These are phyloP conservation scores for Planococcus citri DNA, from an alignment of 1,140 invertebrate genomes.

Conservation along the genomic window DNA sequence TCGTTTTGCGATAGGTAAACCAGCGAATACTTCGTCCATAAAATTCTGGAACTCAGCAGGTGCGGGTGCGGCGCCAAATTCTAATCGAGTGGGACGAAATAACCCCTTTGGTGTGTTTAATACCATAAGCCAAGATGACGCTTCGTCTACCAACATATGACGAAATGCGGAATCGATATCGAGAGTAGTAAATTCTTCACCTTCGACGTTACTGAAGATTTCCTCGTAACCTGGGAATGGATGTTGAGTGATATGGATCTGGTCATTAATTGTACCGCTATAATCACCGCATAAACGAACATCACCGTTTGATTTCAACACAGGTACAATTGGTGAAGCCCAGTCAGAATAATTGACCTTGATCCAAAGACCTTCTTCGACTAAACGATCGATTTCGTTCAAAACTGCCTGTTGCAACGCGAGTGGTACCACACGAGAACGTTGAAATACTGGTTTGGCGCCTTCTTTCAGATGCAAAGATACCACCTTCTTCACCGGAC, in stretches of 20 bases:
- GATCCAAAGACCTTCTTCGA: conserved; percentile 32
- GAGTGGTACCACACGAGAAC: conserved; percentile 32
- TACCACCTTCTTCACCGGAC: not conserved
- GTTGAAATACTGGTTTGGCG: conserved; percentile 31
- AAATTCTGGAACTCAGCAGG: conserved; percentile 27
- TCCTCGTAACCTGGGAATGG: conserved; percentile 32
- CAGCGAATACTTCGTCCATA: conserved; percentile 35
- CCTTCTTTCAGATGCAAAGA: not conserved
- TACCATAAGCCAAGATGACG: conserved; percentile 28
- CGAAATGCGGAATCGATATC: conserved; percentile 32
- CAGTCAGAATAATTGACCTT: conserved; percentile 35
- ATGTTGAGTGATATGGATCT: conserved; percentile 30
- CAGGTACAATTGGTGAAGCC: conserved; percentile 39
- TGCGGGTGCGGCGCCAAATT: not conserved
- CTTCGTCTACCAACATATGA: conserved; percentile 31
- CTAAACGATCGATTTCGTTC: conserved; percentile 32
- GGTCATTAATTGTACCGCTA: conserved; percentile 35
- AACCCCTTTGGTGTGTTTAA: conserved; percentile 25
- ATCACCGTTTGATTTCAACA: conserved; percentile 36
- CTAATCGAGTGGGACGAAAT: not conserved
- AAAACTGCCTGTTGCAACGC: conserved; percentile 32
- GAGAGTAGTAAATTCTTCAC: conserved; percentile 31
- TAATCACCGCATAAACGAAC: conserved; percentile 39
- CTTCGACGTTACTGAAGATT: conserved; percentile 31
- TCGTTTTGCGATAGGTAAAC: conserved; percentile 28